phyloP scores from a whole-genome alignment of 2,888 invertebrate genomes.

The Epistrophe grossulariae region DNA sequence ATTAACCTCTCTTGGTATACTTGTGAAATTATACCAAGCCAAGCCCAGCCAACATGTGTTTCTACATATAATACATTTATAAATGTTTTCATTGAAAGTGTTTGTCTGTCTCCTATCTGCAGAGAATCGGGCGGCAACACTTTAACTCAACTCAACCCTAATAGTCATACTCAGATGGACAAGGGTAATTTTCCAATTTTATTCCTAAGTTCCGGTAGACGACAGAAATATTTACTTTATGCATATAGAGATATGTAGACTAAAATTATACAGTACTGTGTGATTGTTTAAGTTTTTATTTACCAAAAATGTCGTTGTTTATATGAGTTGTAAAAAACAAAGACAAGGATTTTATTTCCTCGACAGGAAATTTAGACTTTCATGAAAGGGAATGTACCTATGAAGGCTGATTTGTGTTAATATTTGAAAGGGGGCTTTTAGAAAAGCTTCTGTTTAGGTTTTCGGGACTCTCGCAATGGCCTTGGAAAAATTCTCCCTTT shows the following conservation, averaged over 20 bases:
- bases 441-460: too few species aligned
- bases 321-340: too few species aligned
- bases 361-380: too few species aligned
- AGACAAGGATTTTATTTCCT: too few species aligned
- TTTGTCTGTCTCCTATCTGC: slow-evolving; percentile 25
- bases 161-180: slow-evolving; percentile 60
- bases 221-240: slow-evolving; percentile 41
- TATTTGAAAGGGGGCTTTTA: too few species aligned
- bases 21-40: not conserved
- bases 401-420: too few species aligned
- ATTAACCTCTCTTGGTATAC: slow-evolving; percentile 47
- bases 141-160: slow-evolving; percentile 40
- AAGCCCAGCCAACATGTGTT: slow-evolving; percentile 47
- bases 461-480: too few species aligned
- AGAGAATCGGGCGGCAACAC: slow-evolving; percentile 13
- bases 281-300: too few species aligned
- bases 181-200: slow-evolving; percentile 74
- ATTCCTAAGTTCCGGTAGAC: slow-evolving; percentile 72
- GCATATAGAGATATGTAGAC: slow-evolving; percentile 19
- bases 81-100: slow-evolving; percentile 16
- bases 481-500: too few species aligned
- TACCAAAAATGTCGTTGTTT: too few species aligned
- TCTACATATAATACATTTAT: not conserved
- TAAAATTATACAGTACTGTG: not conserved
- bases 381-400: too few species aligned